Evolutionary conservation across 2,113 vertebrate genomes (phyloP).

Genomic region (Bubalus kerabau): DNA sequence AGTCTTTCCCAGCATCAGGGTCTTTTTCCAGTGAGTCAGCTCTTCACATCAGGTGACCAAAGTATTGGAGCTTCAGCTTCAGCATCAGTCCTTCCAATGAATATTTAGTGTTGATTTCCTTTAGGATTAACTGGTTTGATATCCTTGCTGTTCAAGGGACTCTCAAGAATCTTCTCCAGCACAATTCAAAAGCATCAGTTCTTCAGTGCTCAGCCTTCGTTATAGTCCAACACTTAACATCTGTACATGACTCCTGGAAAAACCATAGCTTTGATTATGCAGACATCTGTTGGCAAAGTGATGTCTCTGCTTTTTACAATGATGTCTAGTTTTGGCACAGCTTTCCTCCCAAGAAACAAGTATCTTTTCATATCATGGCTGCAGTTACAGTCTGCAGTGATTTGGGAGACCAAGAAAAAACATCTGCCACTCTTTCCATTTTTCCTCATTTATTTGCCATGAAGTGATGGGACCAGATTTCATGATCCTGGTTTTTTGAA

Average conservation of each 20-base stretch:
- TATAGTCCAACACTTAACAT: not conserved
- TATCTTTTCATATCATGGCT: not conserved
- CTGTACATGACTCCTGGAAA: not conserved
- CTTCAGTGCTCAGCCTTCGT: not conserved
- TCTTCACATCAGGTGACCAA: not conserved
- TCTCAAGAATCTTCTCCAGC: not conserved
- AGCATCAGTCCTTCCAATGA: not conserved
- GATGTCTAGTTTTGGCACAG: not conserved
- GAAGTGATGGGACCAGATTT: not conserved
- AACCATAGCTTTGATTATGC: not conserved
- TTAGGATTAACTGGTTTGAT: not conserved
- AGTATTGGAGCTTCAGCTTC: not conserved
- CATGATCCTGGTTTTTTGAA: not conserved
- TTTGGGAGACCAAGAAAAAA: not conserved
- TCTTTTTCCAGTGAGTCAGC: not conserved
- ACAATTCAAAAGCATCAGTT: not conserved
- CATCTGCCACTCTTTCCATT: not conserved
- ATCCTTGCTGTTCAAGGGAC: not conserved
- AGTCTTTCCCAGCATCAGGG: not conserved
- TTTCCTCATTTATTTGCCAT: not conserved
- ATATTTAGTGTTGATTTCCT: not conserved
- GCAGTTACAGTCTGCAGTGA: not conserved
- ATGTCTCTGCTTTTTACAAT: not conserved
- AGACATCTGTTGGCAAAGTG: not conserved
- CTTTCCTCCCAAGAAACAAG: not conserved